These are phyloP conservation scores for Caloenas nicobarica DNA, from an alignment of 2,113 vertebrate genomes.

Conservation along the genomic window DNA sequence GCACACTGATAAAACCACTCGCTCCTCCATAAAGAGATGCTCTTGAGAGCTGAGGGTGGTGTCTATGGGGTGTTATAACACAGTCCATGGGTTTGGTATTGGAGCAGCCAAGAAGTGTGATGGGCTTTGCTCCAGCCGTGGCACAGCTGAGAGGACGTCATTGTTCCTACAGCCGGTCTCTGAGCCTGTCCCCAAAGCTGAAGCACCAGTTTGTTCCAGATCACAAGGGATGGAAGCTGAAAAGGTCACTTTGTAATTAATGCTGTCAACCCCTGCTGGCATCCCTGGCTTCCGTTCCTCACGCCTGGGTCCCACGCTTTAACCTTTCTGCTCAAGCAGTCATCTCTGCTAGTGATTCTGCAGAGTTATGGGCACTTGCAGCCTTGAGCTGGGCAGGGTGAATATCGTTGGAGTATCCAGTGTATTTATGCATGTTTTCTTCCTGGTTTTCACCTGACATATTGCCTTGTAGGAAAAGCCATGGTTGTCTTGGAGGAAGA, in stretches of 20 bases:
- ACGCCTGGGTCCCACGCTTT: fast-evolving
- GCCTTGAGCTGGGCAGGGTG: neutral
- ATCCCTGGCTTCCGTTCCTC: neutral
- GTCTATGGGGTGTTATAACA: neutral
- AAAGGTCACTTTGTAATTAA: neutral
- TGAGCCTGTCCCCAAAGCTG: neutral
- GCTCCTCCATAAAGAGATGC: neutral
- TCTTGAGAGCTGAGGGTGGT: neutral
- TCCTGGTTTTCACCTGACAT: neutral
- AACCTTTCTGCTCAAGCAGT: neutral
- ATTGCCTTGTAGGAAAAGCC: neutral
- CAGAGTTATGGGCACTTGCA: neutral
- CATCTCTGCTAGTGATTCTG: neutral
- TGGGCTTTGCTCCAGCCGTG: neutral
- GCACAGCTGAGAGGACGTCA: neutral
- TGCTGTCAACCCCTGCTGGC: neutral
- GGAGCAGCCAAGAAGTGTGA: neutral
- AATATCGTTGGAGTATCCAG: neutral
- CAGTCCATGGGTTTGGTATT: fast-evolving
- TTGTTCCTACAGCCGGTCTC: neutral
- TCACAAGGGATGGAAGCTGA: neutral
- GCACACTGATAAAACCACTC: neutral
- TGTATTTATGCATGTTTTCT: neutral
- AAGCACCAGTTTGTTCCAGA: neutral
- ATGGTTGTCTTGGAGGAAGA: neutral